Base-by-base conservation (phyloP, 1,140 invertebrate genomes). In the Eumaeus atala region DNA sequence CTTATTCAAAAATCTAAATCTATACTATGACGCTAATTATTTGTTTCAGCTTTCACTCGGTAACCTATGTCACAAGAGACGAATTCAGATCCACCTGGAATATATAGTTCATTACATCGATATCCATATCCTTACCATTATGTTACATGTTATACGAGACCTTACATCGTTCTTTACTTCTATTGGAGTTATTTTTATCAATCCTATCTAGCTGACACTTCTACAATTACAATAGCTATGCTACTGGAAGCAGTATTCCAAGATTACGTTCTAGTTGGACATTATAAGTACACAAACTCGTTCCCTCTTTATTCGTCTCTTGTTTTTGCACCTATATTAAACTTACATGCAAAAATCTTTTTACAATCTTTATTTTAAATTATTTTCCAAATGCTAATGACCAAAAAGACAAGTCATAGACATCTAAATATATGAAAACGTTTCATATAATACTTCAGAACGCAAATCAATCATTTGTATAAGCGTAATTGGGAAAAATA, bases 401-500 rank as follows among this genome's bases (percentile, higher is more conserved):
- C 21, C 21, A 28, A 28, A 28, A 28, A 28, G 21, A 28, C 21
- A 6, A 28, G 21, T 28, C 21, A 28, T 28, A 28, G 21, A 28
- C 21, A 28, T 28, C 21, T 28, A 28, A 28, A 28, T 28, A 28
- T 28, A 28, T 3, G 21, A 28, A 3, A 28, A 28, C 21, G 2
- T 28, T 28, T 28, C 2, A 28, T n/a, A n/a, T 28, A 28, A 28
- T 28, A 2, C 2, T 6, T 28, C 21, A 28, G 6, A 28, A 28
- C 21, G 21, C 21, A 74, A 51, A 67, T 72, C 61, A 69, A 78
- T 71, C 77, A 70, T 75, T 77, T 77, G 64, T 28, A 28, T 28
- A 28, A 28, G 21, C 21, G 21, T 28, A 28, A 28, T 28, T 28
- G 21, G 6, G 21, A 28, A 28, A 28, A 28, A 28, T 28, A 28